phyloP scores from a whole-genome alignment of 2,113 vertebrate genomes.

The Gymnarchus niloticus region DNA sequence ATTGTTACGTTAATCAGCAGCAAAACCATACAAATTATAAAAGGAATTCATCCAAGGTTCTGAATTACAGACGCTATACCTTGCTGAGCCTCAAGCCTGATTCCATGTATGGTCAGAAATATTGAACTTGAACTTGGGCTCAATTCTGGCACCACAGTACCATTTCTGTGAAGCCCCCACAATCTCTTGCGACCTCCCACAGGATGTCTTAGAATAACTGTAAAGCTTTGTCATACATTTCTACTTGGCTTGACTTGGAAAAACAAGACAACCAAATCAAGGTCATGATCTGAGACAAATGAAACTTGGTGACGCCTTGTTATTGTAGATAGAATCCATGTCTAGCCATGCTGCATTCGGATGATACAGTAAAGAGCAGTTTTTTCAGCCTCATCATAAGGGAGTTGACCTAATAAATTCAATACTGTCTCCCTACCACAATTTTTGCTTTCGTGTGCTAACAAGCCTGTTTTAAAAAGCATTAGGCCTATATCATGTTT shows the following conservation, averaged over 20 bases:
- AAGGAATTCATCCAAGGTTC: not conserved
- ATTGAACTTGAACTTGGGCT: not conserved
- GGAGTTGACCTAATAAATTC: not conserved
- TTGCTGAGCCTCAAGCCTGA: not conserved
- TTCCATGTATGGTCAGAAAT: not conserved
- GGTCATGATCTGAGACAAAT: not conserved
- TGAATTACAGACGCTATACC: not conserved
- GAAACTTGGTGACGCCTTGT: not conserved
- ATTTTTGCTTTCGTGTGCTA: not conserved
- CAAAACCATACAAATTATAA: not conserved
- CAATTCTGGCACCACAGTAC: not conserved
- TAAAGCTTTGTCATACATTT: not conserved
- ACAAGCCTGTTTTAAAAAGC: not conserved
- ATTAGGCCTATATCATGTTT: constrained; percentile 11
- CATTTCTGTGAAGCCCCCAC: not conserved
- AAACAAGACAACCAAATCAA: not conserved
- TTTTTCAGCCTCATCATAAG: not conserved
- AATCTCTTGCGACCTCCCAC: not conserved
- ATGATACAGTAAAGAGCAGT: not conserved
- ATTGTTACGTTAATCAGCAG: not conserved
- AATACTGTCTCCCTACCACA: constrained; percentile 2
- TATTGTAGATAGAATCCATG: not conserved
- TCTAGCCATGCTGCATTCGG: not conserved
- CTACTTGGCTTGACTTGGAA: not conserved
- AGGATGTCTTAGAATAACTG: not conserved